Evolutionary conservation across 1,140 invertebrate species (phyloP), one percentile per base, ranked within the genome.

Genomic region (Cepaea nemoralis): DNA sequence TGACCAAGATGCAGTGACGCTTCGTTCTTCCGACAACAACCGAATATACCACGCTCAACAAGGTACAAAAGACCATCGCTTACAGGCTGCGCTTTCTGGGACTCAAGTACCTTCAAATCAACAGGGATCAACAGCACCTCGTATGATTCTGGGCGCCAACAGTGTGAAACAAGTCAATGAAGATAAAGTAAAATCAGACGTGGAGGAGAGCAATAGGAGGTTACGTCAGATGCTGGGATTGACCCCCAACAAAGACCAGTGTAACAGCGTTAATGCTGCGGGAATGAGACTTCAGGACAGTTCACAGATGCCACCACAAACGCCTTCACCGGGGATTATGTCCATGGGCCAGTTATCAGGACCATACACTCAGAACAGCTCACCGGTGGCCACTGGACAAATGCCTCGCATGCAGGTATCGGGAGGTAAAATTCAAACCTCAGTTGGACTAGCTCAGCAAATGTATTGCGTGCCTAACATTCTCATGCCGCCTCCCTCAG

Each of bases 381-480:
- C 35, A 35, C 35, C 40, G 10, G 22, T 69, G 19, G 22, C 77
- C 16, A 42, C 48, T 19, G 59, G 48, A 69, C 55, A 55, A 33
- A 69, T 78, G 63, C 42, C 35, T 19, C 77, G 77, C 0, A 69
- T 78, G 77, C 77, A 78, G 35, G 27, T 78, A 31, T 1, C 77
- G 3, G 66, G 77, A 14, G 16, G 31, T 42, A 78, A 78, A 27
- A 27, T 78, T 31, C 78, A 70, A 42, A 22, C 66, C 10, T 14
- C 78, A 27, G 42, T 50, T 8, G 78, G 67, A 27, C 45, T 80
- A 45, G 45, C 66, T 1, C 69, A 70, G 27, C 78, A 80, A n/a
- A 80, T 80, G 78, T 80, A 80, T 45, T 80, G 78, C n/a, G 69
- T 80, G 5, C 78, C 78, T 12, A 80, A 80, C 39, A 80, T 80